These are phyloP conservation scores for Hoplostethus atlanticus DNA, from an alignment of 2,797 vertebrate genomes.

Conservation along the genomic window DNA sequence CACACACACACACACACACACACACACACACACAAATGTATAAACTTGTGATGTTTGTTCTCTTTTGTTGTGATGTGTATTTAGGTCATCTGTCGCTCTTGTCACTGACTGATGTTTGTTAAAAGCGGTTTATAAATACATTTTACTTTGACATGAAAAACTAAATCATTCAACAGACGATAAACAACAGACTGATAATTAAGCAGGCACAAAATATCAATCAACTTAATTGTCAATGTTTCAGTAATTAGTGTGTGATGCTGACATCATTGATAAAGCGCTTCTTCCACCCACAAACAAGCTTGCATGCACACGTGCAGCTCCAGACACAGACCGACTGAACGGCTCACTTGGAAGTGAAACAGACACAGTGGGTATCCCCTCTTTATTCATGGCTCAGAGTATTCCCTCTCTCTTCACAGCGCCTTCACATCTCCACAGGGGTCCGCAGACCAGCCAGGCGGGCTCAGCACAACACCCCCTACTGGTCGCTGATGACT, in stretches of 20 bases:
- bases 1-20: not conserved
- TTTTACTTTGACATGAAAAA: not conserved
- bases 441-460: conserved; percentile 64
- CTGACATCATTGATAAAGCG: conserved; percentile 30
- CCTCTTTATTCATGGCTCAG: conserved; percentile 73
- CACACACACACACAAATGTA: not conserved
- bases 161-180: not conserved
- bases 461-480: conserved; percentile 61
- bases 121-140: not conserved
- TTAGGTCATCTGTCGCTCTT: not conserved
- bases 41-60: not conserved
- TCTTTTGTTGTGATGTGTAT: not conserved
- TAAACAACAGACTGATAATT: not conserved
- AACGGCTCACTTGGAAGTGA: conserved; percentile 35
- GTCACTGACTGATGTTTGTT: too few species aligned
- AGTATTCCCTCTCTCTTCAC: conserved; percentile 76
- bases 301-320: not conserved
- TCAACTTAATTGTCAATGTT: not conserved
- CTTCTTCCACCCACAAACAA: conserved; percentile 17
- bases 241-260: not conserved
- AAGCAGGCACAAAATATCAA: not conserved
- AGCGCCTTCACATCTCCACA: conserved; percentile 79
- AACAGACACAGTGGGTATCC: conserved; percentile 64
- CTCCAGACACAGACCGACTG: conserved; percentile 28
- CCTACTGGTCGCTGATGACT: conserved; percentile 70